Evolutionary conservation across 1,140 invertebrate species (phyloP), one percentile per base, ranked within the genome.

Genomic region (Zaprionus vittiger): DNA sequence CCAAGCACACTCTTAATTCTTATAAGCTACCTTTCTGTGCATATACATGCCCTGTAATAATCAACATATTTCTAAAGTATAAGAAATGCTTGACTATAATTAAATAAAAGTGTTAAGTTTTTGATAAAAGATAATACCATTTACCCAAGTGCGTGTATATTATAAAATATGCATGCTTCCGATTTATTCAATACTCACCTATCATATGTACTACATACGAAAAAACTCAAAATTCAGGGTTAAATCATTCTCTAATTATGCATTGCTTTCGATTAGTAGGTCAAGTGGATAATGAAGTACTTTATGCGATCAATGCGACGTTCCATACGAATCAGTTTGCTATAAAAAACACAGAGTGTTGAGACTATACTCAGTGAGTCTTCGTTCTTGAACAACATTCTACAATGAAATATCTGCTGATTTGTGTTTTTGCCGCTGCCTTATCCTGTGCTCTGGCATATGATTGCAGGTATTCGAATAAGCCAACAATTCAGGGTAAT

Each of bases 401-500:
- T 22, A 52, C 17, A 52, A 52, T 52, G 47, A 52, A 52, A 24
- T 52, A 52, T 52, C 47, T 52, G 1, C 47, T 52, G 47, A 24
- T 14, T 11, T 52, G 47, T 52, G 22, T 24, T 0, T 5, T 22
- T 24, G 47, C 20, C 5, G 20, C 5, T 20, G 47, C n/a, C 6
- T 2, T 52, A 11, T 52, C 4, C 47, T 5, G 11, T 24, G 47
- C 12, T 24, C 11, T 52, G 12, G 47, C 47, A 7, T 17, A 47
- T 22, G 12, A 52, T 24, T 52, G 47, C 12, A 5, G 1, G 6
- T 11, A 47, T 5, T 12, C 47, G 4, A 52, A 11, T 24, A 20
- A 24, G 41, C 47, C 47, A 52, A 24, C 47, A 22, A 52, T 52
- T 17, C 20, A 52, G 47, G 47, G 47, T 52, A 52, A 52, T 49